A percentile compares a stretch with the other conserved stretches of the same genome.
These are phyloP conservation scores for Platorchestia sp. DNA, from an alignment of 1,140 invertebrate species.

Conservation along the genomic window DNA sequence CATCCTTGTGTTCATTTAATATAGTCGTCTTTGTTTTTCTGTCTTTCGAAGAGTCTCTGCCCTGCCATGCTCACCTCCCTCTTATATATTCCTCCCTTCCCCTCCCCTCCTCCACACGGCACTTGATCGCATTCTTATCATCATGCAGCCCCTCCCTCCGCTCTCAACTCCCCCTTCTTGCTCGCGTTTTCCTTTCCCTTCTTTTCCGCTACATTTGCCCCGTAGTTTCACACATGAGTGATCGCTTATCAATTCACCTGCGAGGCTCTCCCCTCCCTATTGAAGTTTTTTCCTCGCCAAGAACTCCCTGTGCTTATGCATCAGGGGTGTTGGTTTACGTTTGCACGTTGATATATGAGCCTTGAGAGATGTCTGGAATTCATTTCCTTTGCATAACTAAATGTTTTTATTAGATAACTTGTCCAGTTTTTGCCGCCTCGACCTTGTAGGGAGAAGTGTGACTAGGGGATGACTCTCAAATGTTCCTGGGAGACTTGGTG, in stretches of 20 bases:
- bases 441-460: neutral
- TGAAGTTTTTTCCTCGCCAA: neutral
- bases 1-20: neutral
- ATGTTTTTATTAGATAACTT: neutral
- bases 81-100: neutral
- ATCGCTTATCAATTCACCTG: slow-evolving; percentile 24
- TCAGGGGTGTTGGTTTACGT: neutral
- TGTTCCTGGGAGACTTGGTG: neutral
- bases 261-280: neutral
- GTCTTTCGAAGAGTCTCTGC: neutral
- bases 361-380: neutral
- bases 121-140: slow-evolving; percentile 45
- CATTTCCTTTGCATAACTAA: neutral
- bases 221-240: slow-evolving; percentile 25
- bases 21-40: neutral
- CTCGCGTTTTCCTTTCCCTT: neutral
- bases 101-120: neutral
- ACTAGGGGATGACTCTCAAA: neutral
- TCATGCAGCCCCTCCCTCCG: neutral
- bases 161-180: neutral
- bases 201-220: slow-evolving; percentile 49
- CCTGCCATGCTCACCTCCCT: neutral
- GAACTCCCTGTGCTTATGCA: neutral
- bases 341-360: neutral
- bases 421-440: neutral